Evolutionary conservation across 2,888 invertebrate genomes (phyloP), one percentile per base, ranked within the genome.

Genomic region (Dicyrtoma fusca): DNA sequence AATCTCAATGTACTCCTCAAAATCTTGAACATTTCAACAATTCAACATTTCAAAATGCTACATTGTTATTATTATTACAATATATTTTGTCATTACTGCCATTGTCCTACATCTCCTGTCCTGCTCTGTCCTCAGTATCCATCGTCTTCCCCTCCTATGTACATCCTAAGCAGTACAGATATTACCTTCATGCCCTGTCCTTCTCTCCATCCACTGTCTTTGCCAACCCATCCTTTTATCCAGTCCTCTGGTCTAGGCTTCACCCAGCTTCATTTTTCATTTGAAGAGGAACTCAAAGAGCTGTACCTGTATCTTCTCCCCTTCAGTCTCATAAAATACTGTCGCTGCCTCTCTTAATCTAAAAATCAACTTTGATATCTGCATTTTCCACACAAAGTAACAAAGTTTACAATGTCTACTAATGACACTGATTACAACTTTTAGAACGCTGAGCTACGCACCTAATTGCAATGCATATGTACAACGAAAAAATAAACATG

Each of bases 61-160:
- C 61, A 61, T 61, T 61, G 61, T 61, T 61, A n/a, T n/a, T 44
- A 17, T 17, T 19, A 49, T 11, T 34, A 61, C 61, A 61, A 42
- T 61, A 42, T 61, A 61, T 8, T 42, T 34, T 61, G 19, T 61
- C 44, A 61, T 44, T 61, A 44, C 61, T 19, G 19, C 61, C 51
- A 64, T 64, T 64, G 64, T 64, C 64, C 19, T n/a, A n/a, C 21
- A 4, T 55, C 59, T 34, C 63, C 49, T 25, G 14, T 17, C 1
- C 61, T 61, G 42, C 42, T n/a, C 61, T 61, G 34, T 34, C 34
- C 34, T 34, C 34, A 34, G 4, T 34, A 34, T 34, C 3, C 3
- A 5, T 34, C 34, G 3, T 34, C 34, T 34, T 34, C 34, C n/a
- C n/a, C n/a, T n/a, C n/a, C n/a, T n/a, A n/a, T n/a, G n/a, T n/a